A percentile compares a stretch with the other conserved stretches of the same genome.
Evolutionary conservation across 2,888 invertebrate species (phyloP).

Genomic region (Drosophila lutescens): DNA sequence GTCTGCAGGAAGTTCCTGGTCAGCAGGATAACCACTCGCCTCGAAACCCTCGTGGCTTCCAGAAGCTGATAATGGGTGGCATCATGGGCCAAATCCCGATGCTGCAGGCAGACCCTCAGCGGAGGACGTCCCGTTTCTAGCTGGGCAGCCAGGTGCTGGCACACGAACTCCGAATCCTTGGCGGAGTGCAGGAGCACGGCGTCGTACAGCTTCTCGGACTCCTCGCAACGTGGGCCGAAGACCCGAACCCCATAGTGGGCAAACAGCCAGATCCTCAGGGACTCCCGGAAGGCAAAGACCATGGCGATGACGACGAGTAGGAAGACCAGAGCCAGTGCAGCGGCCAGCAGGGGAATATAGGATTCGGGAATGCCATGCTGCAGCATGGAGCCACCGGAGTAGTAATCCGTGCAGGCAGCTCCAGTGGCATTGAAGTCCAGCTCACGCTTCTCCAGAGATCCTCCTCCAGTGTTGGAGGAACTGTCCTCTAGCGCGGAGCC

Average conservation of each 20-base stretch:
- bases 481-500: neutral
- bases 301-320: constrained; percentile 90
- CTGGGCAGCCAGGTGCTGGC: constrained; percentile 93
- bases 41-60: constrained; percentile 94
- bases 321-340: constrained; percentile 91
- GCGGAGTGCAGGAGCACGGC: constrained; percentile 97
- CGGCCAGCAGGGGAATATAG: constrained; percentile 93
- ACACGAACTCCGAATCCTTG: constrained; percentile 95
- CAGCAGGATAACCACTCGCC: constrained; percentile 93
- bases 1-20: constrained; percentile 96
- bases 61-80: constrained; percentile 87
- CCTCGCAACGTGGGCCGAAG: constrained; percentile 91
- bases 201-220: constrained; percentile 94
- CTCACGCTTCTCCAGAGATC: constrained; percentile 86
- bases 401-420: constrained; percentile 92
- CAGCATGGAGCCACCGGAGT: constrained; percentile 90
- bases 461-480: constrained; percentile 5
- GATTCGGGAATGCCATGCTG: constrained; percentile 92
- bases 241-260: constrained; percentile 93
- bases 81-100: constrained; percentile 92
- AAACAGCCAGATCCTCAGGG: constrained; percentile 93
- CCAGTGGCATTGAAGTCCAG: constrained; percentile 92
- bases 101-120: constrained; percentile 94
- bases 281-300: constrained; percentile 93
- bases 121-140: constrained; percentile 91